Percentiles rank a stretch among this genome's conserved stretches.
Evolutionary conservation across 2,113 vertebrate genomes (phyloP).

Genomic region (Chaenogobius annularis): DNA sequence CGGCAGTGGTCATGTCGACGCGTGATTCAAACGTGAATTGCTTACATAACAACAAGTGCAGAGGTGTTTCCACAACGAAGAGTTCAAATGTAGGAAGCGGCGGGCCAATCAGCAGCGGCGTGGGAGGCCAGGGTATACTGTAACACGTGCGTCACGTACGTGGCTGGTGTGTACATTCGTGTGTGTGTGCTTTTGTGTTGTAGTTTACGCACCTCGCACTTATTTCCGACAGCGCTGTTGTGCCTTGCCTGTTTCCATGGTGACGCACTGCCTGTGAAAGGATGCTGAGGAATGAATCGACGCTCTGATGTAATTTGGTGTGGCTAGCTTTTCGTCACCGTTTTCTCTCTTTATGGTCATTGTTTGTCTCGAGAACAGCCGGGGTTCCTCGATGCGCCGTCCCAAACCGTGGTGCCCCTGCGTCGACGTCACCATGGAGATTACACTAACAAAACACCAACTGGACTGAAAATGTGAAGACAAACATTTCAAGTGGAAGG

Average conservation of each 20-base stretch:
- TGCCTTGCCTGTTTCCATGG: constrained; percentile 61
- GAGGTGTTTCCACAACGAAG: constrained; percentile 7
- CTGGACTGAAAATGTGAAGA: background rate
- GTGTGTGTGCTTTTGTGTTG: background rate
- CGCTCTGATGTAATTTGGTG: constrained; percentile 46
- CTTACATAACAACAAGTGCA: constrained; percentile 47
- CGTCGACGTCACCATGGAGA: background rate
- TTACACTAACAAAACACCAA: background rate
- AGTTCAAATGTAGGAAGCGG: constrained; percentile 10
- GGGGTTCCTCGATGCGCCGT: background rate
- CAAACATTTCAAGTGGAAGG: background rate
- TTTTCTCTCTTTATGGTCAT: constrained; percentile 6
- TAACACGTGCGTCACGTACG: constrained; percentile 4
- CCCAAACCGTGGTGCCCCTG: background rate
- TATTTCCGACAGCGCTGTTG: constrained; percentile 31
- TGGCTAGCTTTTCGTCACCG: background rate
- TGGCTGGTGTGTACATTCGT: background rate
- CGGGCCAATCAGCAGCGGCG: background rate
- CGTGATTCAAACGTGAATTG: constrained; percentile 59
- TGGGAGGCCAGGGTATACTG: constrained; percentile 4
- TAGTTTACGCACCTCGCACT: constrained; percentile 19
- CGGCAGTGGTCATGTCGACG: constrained; percentile 26
- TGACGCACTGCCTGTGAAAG: constrained; percentile 47
- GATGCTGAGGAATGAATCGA: constrained; percentile 45
- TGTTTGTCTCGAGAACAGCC: background rate